Percentiles rank a stretch among this genome's conserved stretches.
These are phyloP conservation scores for Plagiodera versicolora DNA, from an alignment of 2,888 invertebrate genomes.

Conservation along the genomic window DNA sequence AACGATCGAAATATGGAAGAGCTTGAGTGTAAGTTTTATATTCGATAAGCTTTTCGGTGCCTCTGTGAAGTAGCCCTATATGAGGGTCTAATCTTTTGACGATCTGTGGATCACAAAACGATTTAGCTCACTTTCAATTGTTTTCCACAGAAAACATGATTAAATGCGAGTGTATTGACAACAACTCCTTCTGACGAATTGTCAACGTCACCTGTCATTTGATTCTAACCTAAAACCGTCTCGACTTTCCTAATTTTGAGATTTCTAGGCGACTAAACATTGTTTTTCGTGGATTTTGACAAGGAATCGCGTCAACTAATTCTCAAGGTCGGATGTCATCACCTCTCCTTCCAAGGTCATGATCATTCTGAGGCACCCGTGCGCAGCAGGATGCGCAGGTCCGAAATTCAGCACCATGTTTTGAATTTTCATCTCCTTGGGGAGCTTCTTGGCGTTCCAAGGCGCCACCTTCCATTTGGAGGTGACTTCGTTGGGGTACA, in stretches of 20 bases:
- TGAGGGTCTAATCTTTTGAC: slow-evolving; percentile 81
- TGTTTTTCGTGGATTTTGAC: too few species aligned
- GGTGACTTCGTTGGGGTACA: slow-evolving; percentile 59
- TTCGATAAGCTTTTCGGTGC: slow-evolving; percentile 89
- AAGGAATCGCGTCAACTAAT: too few species aligned
- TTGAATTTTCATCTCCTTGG: slow-evolving; percentile 31
- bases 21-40: slow-evolving; percentile 84
- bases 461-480: slow-evolving; percentile 40
- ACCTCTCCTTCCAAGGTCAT: slow-evolving; percentile 81
- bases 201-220: too few species aligned
- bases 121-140: too few species aligned
- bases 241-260: too few species aligned
- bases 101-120: too few species aligned
- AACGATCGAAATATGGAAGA: slow-evolving; percentile 82
- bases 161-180: too few species aligned
- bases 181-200: too few species aligned
- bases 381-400: slow-evolving; percentile 89
- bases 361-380: slow-evolving; percentile 82
- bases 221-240: too few species aligned
- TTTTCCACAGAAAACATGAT: too few species aligned
- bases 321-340: too few species aligned
- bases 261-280: too few species aligned
- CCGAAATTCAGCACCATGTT: slow-evolving; percentile 70
- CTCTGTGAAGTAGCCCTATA: slow-evolving; percentile 83
- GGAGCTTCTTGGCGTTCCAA: slow-evolving; percentile 17